Evolutionary conservation across 2,888 invertebrate species (phyloP).

Genomic region (Lutraria lutraria): DNA sequence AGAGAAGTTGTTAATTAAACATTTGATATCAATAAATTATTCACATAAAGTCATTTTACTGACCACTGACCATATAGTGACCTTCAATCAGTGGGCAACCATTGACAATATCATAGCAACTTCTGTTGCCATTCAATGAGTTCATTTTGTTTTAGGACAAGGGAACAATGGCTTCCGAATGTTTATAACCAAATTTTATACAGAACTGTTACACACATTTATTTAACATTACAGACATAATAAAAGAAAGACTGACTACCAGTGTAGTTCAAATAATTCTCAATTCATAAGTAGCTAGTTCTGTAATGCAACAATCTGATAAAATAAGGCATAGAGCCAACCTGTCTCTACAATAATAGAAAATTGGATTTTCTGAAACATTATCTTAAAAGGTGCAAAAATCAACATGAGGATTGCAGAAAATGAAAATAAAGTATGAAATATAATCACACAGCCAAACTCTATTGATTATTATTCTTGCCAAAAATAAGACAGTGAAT

Average conservation of each 20-base stretch:
- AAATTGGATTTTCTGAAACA: neutral
- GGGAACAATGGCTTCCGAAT: neutral
- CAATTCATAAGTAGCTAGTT: neutral
- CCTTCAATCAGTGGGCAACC: neutral
- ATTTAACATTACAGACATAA: neutral
- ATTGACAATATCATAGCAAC: neutral
- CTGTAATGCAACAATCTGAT: neutral
- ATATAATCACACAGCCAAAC: neutral
- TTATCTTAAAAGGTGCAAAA: neutral
- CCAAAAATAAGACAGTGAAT: neutral
- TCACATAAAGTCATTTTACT: neutral
- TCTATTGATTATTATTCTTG: neutral
- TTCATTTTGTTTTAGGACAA: too few species aligned
- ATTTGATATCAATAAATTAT: neutral
- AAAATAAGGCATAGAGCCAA: neutral
- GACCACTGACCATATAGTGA: neutral
- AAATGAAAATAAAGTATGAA: slow-evolving; percentile 3
- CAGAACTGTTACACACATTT: neutral
- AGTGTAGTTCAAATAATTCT: neutral
- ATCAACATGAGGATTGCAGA: neutral
- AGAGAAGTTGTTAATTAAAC: neutral
- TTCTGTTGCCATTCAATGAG: neutral
- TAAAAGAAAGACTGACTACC: neutral
- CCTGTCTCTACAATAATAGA: neutral
- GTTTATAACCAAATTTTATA: neutral